phyloP scores from a whole-genome alignment of 2,797 vertebrate species.

The Siniperca scherzeri region DNA sequence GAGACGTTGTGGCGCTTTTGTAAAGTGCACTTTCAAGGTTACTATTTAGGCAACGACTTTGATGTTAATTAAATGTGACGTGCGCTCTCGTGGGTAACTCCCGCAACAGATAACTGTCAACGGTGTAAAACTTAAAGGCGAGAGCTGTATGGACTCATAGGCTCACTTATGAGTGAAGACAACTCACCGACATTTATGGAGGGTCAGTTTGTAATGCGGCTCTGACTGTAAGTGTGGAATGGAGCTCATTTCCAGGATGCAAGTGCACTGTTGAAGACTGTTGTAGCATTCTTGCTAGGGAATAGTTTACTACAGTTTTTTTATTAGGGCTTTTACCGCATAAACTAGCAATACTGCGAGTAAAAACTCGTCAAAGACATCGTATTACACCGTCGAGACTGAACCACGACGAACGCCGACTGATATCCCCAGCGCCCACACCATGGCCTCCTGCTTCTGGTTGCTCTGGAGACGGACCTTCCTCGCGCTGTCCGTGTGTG shows the following conservation, averaged over 20 bases:
- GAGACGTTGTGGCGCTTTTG: neutral
- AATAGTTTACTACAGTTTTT: neutral
- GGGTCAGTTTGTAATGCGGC: neutral
- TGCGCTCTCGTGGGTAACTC: constrained; percentile 13
- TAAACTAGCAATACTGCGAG: neutral
- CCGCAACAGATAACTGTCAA: constrained; percentile 18
- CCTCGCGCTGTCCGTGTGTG: constrained; percentile 79
- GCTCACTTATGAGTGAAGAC: neutral
- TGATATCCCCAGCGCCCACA: constrained; percentile 1
- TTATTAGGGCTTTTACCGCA: neutral
- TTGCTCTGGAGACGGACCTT: constrained; percentile 84
- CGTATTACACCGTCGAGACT: neutral
- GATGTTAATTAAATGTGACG: constrained; percentile 26
- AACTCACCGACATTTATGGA: neutral
- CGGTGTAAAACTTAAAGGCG: neutral
- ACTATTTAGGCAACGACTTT: constrained; percentile 30
- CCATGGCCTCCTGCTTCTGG: constrained; percentile 79
- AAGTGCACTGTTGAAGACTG: constrained; percentile 14
- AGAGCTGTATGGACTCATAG: neutral
- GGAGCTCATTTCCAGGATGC: constrained; percentile 26
- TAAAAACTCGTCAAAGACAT: neutral
- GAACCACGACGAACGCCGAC: neutral
- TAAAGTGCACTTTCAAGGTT: constrained; percentile 35
- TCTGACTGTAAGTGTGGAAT: constrained; percentile 21
- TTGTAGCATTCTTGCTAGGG: neutral